Evolutionary conservation across 2,797 vertebrate species (phyloP).

Genomic region (Muscicapa striata): DNA sequence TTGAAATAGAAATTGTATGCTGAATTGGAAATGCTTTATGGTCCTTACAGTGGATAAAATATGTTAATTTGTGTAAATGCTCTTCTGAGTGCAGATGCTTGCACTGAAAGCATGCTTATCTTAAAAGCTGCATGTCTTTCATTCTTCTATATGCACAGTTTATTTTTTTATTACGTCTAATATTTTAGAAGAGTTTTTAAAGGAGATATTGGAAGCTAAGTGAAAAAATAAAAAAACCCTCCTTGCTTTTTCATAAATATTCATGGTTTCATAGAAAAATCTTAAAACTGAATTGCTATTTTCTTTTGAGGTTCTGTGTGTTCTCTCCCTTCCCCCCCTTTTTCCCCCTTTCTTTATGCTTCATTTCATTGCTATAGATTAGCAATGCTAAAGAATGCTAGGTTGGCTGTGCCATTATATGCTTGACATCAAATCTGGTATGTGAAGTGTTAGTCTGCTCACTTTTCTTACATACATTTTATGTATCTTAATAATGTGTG

Average conservation of each 20-base stretch:
- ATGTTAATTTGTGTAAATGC: slow-evolving; percentile 82
- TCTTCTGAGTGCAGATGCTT: slow-evolving; percentile 75
- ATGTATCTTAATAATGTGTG: slow-evolving; percentile 59
- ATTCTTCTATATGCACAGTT: slow-evolving; percentile 73
- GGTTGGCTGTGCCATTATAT: slow-evolving; percentile 54
- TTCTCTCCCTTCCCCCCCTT: background rate
- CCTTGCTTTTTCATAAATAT: slow-evolving; percentile 73
- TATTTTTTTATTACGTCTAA: slow-evolving; percentile 74
- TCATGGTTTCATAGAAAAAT: slow-evolving; percentile 69
- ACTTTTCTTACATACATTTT: slow-evolving; percentile 48
- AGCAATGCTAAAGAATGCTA: slow-evolving; percentile 61
- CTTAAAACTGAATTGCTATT: slow-evolving; percentile 58
- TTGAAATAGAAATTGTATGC: slow-evolving; percentile 76
- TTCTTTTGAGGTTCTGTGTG: slow-evolving; percentile 57
- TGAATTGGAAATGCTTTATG: slow-evolving; percentile 72
- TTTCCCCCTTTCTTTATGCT: background rate
- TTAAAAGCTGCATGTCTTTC: slow-evolving; percentile 76
- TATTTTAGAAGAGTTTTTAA: slow-evolving; percentile 73
- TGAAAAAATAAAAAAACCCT: slow-evolving; percentile 40
- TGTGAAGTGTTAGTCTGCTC: slow-evolving; percentile 57
- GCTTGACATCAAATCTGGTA: slow-evolving; percentile 62
- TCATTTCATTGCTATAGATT: slow-evolving; percentile 64
- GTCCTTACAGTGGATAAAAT: slow-evolving; percentile 78
- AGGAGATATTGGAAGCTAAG: slow-evolving; percentile 67
- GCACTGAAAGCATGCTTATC: slow-evolving; percentile 72